phyloP scores from a whole-genome alignment of 2,888 invertebrate genomes.

The Drosophila meridionalis region DNA sequence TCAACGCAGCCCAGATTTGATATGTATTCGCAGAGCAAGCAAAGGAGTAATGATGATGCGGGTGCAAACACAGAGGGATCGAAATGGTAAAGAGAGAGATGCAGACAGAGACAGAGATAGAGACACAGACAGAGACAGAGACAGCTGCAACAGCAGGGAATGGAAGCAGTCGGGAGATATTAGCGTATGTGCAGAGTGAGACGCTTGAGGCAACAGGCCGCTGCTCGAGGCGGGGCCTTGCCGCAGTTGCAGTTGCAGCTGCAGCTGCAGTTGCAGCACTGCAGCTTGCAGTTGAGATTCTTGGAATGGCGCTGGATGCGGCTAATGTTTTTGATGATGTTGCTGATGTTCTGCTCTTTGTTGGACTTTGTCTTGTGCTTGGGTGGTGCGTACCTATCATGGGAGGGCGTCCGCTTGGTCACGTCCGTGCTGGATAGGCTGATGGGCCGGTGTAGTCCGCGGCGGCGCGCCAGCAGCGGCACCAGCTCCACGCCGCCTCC shows the following conservation, averaged over 20 bases:
- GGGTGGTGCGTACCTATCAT: constrained; percentile 85
- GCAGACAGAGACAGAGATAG: too few relatives aligned
- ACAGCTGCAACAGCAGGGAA: constrained; percentile 12
- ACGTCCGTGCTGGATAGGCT: constrained; percentile 87
- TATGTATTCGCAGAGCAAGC: constrained; percentile 68
- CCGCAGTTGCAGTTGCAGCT: constrained; percentile 53
- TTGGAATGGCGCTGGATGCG: constrained; percentile 71
- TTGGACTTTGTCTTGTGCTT: constrained; percentile 74
- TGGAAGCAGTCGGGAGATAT: constrained; percentile 27
- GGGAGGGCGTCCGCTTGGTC: constrained; percentile 85
- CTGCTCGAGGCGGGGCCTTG: constrained; percentile 39
- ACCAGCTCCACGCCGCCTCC: constrained; percentile 91
- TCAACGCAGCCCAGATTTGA: constrained; percentile 22
- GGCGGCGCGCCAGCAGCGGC: constrained; percentile 89
- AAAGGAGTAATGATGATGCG: constrained; percentile 66
- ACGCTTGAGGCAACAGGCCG: constrained; percentile 85
- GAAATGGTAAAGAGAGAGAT: neutral
- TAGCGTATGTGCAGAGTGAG: constrained; percentile 84
- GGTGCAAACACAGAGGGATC: constrained; percentile 7
- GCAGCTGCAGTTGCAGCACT: constrained; percentile 70
- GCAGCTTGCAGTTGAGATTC: constrained; percentile 71
- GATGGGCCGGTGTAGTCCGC: constrained; percentile 86
- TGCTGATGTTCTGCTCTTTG: constrained; percentile 67
- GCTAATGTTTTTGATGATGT: constrained; percentile 74
- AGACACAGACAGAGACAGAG: constrained; percentile 9